phyloP scores from a whole-genome alignment of 2,888 invertebrate genomes.

The Neoitamus cyanurus region DNA sequence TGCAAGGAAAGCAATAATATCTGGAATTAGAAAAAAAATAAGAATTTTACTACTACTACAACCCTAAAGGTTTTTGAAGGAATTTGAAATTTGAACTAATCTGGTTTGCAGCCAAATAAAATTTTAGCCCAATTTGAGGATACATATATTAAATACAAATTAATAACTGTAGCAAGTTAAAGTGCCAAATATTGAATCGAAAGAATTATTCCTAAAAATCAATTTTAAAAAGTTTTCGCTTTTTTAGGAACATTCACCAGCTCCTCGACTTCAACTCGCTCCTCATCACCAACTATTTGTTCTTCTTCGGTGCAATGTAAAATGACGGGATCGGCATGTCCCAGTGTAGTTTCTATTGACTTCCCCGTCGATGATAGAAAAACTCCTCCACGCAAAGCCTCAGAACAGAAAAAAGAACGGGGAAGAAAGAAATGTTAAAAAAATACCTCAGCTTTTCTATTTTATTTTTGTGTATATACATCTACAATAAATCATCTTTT shows the following conservation, averaged over 20 bases:
- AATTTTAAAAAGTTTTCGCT: background rate
- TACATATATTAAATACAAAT: too few species aligned
- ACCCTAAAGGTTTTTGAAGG: too few species aligned
- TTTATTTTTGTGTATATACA: background rate
- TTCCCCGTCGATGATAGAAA: conserved; percentile 41
- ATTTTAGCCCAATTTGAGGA: too few species aligned
- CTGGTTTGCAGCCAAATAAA: too few species aligned
- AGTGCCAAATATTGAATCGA: too few species aligned
- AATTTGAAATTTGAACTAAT: too few species aligned
- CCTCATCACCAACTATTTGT: conserved; percentile 47
- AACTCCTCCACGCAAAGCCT: background rate
- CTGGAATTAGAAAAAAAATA: too few species aligned
- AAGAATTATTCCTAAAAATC: conserved; percentile 29
- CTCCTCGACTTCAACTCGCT: conserved; percentile 52
- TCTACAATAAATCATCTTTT: background rate
- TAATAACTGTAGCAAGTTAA: too few species aligned
- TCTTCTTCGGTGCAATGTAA: conserved; percentile 42
- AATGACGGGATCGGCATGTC: conserved; percentile 31
- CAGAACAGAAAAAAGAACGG: background rate
- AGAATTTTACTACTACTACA: too few species aligned
- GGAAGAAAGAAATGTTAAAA: background rate
- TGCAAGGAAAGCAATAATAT: too few species aligned
- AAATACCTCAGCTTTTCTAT: background rate
- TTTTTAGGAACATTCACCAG: conserved; percentile 39
- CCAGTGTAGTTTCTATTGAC: conserved; percentile 51